phyloP scores from a whole-genome alignment of 2,888 invertebrate genomes.

The Thymelicus acteon region DNA sequence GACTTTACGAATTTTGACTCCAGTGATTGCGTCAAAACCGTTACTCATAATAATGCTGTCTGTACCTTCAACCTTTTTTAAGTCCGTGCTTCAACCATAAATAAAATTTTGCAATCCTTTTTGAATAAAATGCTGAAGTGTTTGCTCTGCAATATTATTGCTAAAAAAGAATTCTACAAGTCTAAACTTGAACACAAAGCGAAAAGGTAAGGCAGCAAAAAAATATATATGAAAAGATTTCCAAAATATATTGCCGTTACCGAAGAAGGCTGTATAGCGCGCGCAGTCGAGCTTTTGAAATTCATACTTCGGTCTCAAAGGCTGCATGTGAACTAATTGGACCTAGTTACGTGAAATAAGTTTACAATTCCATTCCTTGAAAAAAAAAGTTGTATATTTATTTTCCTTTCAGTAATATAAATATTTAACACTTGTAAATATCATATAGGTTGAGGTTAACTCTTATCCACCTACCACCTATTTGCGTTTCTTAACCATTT shows the following conservation, averaged over 20 bases:
- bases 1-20: neutral
- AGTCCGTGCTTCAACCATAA: neutral
- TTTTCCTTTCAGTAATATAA: constrained; percentile 6
- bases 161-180: neutral
- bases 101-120: neutral
- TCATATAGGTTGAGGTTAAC: too few species aligned
- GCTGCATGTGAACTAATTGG: constrained; percentile 37
- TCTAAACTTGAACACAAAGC: constrained; percentile 21
- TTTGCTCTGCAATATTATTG: neutral
- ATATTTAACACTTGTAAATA: neutral
- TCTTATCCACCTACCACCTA: too few species aligned
- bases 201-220: constrained; percentile 8
- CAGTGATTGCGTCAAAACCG: neutral
- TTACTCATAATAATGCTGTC: neutral
- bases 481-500: too few species aligned
- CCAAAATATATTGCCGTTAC: constrained; percentile 31
- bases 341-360: constrained; percentile 35
- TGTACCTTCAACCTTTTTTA: neutral
- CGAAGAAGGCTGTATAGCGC: constrained; percentile 25
- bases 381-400: constrained; percentile 21
- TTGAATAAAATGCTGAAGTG: neutral
- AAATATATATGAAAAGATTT: constrained; percentile 32
- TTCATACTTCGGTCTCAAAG: constrained; percentile 30
- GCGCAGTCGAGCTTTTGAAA: constrained; percentile 34
- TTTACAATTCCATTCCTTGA: constrained; percentile 28